Base-by-base conservation (phyloP, 2,113 vertebrate genomes). In the Bombycilla garrulus region DNA sequence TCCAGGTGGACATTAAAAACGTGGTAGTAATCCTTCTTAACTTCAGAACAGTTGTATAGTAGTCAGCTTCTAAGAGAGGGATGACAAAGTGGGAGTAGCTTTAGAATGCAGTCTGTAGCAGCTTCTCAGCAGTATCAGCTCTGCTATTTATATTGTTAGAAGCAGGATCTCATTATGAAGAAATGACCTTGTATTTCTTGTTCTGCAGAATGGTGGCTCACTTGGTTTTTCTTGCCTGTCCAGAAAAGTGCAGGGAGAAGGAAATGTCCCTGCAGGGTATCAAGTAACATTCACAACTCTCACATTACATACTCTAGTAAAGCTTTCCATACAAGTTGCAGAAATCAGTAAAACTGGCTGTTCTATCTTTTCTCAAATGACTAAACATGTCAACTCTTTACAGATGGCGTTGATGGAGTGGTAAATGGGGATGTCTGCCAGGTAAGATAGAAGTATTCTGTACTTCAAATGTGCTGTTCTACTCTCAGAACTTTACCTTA, bases 381-480 rank as follows among this genome's bases (percentile, higher is more conserved):
- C 81, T 97, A 96, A 97, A 72, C n/a, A 70, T 64, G 76, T 96
- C 47, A 44, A 40, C 97, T 71, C 93, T 96, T 97, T 97, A 38
- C 97, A 98, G 98, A 97, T 97, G 95, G 96, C 36, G 91, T 96
- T 98, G 99, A 98, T 97, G 98, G 97, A 62, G 97, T 98, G 58
- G 51, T 99, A 95, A 99, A 99, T 71, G 99, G 99, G 69, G 98
- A 99, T 26, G 60, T 98, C 73, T 98, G 98, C 91, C 96, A 98
- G 98, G 98, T 98, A 97, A 98, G 81, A 48, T 2, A 78, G 88
- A 97, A 60, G 4, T 82, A 54, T 42, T 88, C 22, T 35, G 14
- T 84, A 26, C 51, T 84, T 70, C n/a, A 17, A 92, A 54, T 67
- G 16, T 93, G 38, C 50, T 83, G 16, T 88, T 83, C 40, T 90